Evolutionary conservation across 2,888 invertebrate species (phyloP), one percentile per base, ranked within the genome.

Genomic region (Cylloceria caligata): DNA sequence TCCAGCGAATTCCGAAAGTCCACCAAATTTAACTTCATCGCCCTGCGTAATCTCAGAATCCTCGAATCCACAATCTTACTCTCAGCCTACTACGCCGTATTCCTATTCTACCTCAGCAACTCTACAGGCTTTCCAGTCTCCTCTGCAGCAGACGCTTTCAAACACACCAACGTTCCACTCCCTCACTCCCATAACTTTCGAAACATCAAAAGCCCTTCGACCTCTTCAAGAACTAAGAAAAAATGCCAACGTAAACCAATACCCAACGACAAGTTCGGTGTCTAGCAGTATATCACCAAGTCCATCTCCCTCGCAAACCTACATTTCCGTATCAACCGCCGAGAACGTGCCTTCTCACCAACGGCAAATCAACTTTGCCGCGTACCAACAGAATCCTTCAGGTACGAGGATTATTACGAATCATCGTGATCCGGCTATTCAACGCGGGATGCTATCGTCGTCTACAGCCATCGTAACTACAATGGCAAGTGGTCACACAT

Each of bases 401-500:
- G 60, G 34, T 34, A 34, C 60, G 19, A 60, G 60, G 0, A 86
- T 91, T 2, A 90, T 88, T 42, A 64, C 88, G 2, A 85, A 86
- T 36, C 84, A 88, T 13, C 88, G 89, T 16, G 87, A 89, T 34
- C 84, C 89, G 2, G 86, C 89, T 36, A 87, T 88, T 34, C 86
- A 88, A 9, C 89, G 89, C 86, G 84, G n/a, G 85, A 90, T 30
- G 84, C 89, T 42, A 30, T 60, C 60, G 3, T 34, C 82, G 1
- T 75, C 79, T 3, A 92, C 92, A 0, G 92, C 94, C 13, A 88
- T 94, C 13, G 94, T 95, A 13, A 95, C 94, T 0, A 95, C 95
- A 0, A 95, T 95, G 94, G 96, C 96, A 0, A 96, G 96, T 89
- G 95, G 96, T 7, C 95, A 96, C 89, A 96, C 96, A 0, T 95